These are phyloP conservation scores for Acrobasis suavella DNA, from an alignment of 2,888 invertebrate species.

Conservation along the genomic window DNA sequence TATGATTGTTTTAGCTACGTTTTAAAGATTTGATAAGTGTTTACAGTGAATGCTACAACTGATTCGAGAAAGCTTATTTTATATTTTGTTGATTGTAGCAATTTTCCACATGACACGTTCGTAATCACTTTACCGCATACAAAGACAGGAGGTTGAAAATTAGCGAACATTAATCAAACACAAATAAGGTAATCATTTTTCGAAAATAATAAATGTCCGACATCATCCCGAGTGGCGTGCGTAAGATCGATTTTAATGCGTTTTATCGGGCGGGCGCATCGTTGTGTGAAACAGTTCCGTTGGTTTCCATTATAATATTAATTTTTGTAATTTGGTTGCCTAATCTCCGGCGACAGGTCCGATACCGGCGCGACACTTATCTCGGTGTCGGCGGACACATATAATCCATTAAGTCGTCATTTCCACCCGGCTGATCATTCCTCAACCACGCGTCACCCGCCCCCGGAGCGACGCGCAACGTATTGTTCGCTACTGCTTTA, in stretches of 20 bases:
- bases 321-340: conserved; percentile 75
- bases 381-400: conserved; percentile 78
- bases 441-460: conserved; percentile 79
- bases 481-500: conserved; percentile 79
- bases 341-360: conserved; percentile 74
- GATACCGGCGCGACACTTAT: conserved; percentile 77
- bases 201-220: conserved; percentile 41
- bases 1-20: too few species aligned
- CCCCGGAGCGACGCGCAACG: conserved; percentile 61
- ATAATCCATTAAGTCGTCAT: conserved; percentile 83
- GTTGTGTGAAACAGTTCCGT: conserved; percentile 65
- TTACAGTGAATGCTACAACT: not conserved
- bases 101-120: conserved; percentile 20
- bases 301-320: conserved; percentile 76
- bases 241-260: conserved; percentile 46
- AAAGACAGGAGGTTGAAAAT: conserved; percentile 16
- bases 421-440: conserved; percentile 80
- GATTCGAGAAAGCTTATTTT: not conserved
- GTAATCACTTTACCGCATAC: conserved; percentile 10
- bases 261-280: conserved; percentile 61
- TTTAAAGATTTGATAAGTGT: too few species aligned
- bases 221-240: conserved; percentile 44
- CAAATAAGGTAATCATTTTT: conserved; percentile 20
- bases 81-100: conserved; percentile 2
- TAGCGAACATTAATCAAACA: conserved; percentile 18